These are phyloP conservation scores for Acestrorhynchus altus DNA, from an alignment of 2,797 vertebrate species.

Conservation along the genomic window DNA sequence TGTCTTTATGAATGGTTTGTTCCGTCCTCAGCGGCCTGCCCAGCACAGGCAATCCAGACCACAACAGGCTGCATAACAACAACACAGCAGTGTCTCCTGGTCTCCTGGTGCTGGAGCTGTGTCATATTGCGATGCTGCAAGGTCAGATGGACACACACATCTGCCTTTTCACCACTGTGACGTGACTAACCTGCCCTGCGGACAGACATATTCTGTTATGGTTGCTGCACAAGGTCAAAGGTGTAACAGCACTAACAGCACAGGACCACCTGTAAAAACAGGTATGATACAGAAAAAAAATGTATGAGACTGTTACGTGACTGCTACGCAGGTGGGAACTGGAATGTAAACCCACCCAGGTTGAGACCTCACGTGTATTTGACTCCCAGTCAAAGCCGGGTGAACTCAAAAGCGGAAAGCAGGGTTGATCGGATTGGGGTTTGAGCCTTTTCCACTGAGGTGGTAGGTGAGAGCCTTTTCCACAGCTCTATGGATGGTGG, in stretches of 20 bases:
- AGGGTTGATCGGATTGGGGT: no score
- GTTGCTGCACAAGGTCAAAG: slow-evolving; percentile 44
- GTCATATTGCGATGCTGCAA: slow-evolving; percentile 34
- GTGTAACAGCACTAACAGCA: slow-evolving; percentile 54
- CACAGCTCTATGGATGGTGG: no score
- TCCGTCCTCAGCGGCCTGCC: slow-evolving; percentile 44
- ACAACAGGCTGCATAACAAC: slow-evolving; percentile 40
- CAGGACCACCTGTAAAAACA: slow-evolving; percentile 43
- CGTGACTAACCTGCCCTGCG: slow-evolving; percentile 55
- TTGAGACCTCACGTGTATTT: no score
- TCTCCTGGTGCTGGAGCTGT: slow-evolving; percentile 31
- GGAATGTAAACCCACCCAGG: not conserved
- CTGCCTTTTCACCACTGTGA: slow-evolving; percentile 55
- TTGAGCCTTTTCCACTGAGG: no score
- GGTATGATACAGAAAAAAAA: no score
- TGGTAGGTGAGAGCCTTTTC: no score
- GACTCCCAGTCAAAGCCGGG: no score
- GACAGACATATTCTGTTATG: slow-evolving; percentile 52
- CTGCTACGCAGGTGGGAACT: no score
- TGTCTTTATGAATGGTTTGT: no score
- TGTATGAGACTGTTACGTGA: no score
- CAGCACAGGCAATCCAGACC: slow-evolving; percentile 41
- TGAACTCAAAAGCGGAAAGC: no score
- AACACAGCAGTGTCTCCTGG: slow-evolving; percentile 46
- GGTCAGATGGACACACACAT: slow-evolving; percentile 41